Evolutionary conservation across 2,797 vertebrate species (phyloP).

Genomic region (Nothura maculosa): DNA sequence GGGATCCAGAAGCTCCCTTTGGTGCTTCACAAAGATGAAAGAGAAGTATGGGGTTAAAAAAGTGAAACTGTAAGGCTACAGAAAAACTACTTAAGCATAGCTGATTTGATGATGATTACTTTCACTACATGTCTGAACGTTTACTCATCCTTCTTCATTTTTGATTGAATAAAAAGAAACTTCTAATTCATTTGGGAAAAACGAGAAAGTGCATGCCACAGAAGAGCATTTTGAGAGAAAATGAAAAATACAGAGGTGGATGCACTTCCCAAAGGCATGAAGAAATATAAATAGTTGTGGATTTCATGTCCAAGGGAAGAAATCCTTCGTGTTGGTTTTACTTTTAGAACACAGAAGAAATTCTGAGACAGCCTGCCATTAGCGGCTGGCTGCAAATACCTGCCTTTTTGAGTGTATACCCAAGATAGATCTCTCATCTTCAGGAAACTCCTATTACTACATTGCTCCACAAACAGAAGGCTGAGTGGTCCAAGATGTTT

Average conservation of each 20-base stretch:
- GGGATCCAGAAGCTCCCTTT: not conserved
- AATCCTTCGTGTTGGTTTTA: constrained; percentile 62
- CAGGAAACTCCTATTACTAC: not conserved
- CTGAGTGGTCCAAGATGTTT: not conserved
- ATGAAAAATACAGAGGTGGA: constrained; percentile 24
- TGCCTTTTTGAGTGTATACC: constrained; percentile 40
- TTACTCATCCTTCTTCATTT: not conserved
- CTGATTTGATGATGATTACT: not conserved
- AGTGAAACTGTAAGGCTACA: not conserved
- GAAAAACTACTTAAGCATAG: not conserved
- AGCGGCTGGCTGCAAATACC: constrained; percentile 59
- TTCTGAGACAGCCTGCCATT: constrained; percentile 50
- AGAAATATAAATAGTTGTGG: constrained; percentile 56
- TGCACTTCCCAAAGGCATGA: constrained; percentile 44
- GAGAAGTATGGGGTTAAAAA: not conserved
- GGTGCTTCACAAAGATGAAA: not conserved
- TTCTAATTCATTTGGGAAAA: not conserved
- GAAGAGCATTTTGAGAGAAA: constrained; percentile 20
- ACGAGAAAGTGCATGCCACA: not conserved
- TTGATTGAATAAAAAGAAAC: not conserved
- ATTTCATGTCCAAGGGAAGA: constrained; percentile 47
- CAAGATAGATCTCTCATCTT: not conserved
- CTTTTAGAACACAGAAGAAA: constrained; percentile 60
- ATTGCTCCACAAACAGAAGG: not conserved
- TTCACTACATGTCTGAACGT: not conserved